phyloP scores from a whole-genome alignment of 2,888 invertebrate genomes.

The Drosophila aldrichi region DNA sequence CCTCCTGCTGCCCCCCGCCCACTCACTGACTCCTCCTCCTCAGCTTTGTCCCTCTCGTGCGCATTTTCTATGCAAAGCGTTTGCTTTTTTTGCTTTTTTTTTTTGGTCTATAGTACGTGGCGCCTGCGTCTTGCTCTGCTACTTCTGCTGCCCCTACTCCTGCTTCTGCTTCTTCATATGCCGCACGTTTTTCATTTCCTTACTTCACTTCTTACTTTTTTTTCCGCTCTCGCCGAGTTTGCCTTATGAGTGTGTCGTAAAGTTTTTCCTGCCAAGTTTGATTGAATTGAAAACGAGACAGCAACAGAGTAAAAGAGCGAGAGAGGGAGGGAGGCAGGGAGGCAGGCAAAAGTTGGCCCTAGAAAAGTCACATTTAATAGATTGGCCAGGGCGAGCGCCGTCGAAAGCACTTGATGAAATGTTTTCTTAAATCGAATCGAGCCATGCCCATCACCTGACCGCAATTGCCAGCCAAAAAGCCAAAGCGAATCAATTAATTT shows the following conservation, averaged over 20 bases:
- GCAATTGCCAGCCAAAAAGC: slow-evolving; percentile 13
- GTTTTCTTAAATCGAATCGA: slow-evolving; percentile 17
- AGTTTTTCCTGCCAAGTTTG: slow-evolving; percentile 64
- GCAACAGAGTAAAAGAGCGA: slow-evolving; percentile 2
- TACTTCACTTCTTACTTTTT: slow-evolving; percentile 3
- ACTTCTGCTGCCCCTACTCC: slow-evolving; percentile 12
- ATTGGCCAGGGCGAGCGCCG: slow-evolving; percentile 16
- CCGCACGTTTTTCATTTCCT: slow-evolving; percentile 68
- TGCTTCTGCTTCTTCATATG: slow-evolving; percentile 33
- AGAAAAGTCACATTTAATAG: slow-evolving; percentile 28
- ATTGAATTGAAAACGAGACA: slow-evolving; percentile 60
- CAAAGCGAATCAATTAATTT: slow-evolving; percentile 36
- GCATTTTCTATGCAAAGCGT: slow-evolving; percentile 76
- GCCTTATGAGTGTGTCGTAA: slow-evolving; percentile 66
- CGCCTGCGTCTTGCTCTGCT: slow-evolving; percentile 31
- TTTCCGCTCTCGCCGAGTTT: slow-evolving; percentile 14
- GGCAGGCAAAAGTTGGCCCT: slow-evolving; percentile 19
- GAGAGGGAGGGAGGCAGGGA: no score
- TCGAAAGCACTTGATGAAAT: slow-evolving; percentile 8
- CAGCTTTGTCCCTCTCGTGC: slow-evolving; percentile 22
- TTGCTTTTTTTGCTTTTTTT: slow-evolving; percentile 17
- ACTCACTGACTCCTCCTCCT: background rate
- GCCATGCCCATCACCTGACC: background rate
- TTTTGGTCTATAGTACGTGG: slow-evolving; percentile 49
- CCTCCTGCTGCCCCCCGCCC: no score